phyloP scores from a whole-genome alignment of 2,888 invertebrate genomes.

The Calephelis perditalis region DNA sequence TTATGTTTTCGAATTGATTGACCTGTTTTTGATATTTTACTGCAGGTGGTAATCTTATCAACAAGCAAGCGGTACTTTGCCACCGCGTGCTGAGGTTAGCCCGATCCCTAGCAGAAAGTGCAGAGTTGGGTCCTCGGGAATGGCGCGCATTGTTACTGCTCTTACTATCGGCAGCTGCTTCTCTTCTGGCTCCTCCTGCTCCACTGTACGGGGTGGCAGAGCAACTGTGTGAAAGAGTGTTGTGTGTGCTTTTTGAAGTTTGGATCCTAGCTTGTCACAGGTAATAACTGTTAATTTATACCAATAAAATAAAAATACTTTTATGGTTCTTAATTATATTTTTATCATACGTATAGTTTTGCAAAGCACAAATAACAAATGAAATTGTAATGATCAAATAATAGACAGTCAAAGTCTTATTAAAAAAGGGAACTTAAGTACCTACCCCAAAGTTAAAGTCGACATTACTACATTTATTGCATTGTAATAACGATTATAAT shows the following conservation, averaged over 20 bases:
- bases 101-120: constrained; percentile 80
- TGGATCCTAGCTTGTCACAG: constrained; percentile 79
- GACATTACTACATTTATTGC: no score
- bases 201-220: constrained; percentile 97
- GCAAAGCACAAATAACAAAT: not conserved
- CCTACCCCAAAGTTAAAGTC: no score
- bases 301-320: no score
- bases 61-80: constrained; percentile 95
- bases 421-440: no score
- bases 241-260: constrained; percentile 95
- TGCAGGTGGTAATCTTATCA: constrained; percentile 91
- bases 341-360: not conserved
- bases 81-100: constrained; percentile 92
- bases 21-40: no score
- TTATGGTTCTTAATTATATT: no score
- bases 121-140: constrained; percentile 86
- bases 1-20: no score
- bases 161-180: constrained; percentile 90
- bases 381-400: no score
- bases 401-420: no score
- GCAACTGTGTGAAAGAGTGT: constrained; percentile 94
- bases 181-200: constrained; percentile 93
- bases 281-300: constrained; percentile 30
- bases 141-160: constrained; percentile 95
- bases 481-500: no score